A percentile compares a stretch with the other conserved stretches of the same genome.
Conservation (phyloP, 53 echinoderm and acorn worm species). For the Actinopyga echinites region DNA sequence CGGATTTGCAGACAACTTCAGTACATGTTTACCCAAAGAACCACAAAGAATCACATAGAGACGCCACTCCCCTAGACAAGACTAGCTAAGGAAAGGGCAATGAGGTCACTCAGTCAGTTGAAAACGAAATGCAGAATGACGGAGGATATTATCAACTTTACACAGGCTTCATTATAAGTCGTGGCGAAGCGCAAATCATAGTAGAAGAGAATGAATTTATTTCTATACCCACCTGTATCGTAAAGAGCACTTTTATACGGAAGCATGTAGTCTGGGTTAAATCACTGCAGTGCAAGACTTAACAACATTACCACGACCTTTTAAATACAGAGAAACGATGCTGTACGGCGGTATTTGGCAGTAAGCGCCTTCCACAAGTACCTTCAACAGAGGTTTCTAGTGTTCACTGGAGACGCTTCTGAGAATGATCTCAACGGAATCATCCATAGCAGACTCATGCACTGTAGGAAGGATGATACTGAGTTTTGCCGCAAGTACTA, state of each 20-base stretch:
- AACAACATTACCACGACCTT: no score
- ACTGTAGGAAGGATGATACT: slow-evolving; percentile 8
- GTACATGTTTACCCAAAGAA: neutral
- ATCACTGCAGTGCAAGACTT: no score
- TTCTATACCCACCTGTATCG: no score
- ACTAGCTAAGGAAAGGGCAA: slow-evolving; percentile 40
- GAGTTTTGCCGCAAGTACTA: neutral
- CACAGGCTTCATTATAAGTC: slow-evolving; percentile 33
- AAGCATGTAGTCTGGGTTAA: no score
- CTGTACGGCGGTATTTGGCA: neutral
- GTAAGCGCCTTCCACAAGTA: neutral
- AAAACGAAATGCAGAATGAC: slow-evolving; percentile 1
- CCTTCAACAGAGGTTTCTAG: neutral
- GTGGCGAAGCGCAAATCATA: slow-evolving; percentile 22
- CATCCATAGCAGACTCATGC: neutral
- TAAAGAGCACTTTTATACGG: no score
- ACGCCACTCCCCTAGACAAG: slow-evolving; percentile 36
- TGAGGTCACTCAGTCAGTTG: slow-evolving; percentile 28
- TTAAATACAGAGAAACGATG: neutral
- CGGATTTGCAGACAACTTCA: neutral
- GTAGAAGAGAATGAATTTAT: neutral
- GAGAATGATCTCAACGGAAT: neutral
- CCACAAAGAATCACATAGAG: slow-evolving; percentile 16
- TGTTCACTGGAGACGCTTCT: neutral
- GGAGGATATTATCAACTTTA: slow-evolving; percentile 7